Base-by-base conservation (phyloP, 2,888 invertebrate genomes). In the Epiblema foenella region DNA sequence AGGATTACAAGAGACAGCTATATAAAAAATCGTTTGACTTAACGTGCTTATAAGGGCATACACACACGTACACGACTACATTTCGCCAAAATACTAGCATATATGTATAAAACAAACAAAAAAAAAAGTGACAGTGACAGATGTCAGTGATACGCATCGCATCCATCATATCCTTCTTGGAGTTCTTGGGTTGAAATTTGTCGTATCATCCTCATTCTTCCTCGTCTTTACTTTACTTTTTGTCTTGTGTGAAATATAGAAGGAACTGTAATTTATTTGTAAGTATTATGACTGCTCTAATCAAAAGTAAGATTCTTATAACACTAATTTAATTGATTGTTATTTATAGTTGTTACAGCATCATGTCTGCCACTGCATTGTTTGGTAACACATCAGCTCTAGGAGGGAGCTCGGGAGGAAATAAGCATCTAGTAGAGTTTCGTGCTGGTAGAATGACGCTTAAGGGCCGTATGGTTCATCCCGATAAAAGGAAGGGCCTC, bases 401-500 rank as follows among this genome's bases (percentile, higher is more conserved):
- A 71, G 96, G 96, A 49, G 97, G 97, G 69, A 95, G 96, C 73
- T 96, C 98, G 37, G 96, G 96, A 62, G 97, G 97, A 69, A 98
- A 96, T 78, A 97, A 98, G 86, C 97, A 99, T 93, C 92, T 99
- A 75, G 97, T 99, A 1, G 99, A 99, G 93, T 98, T 98, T 86
- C 96, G 98, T 79, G 99, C 99, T 76, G 99, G 99, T 37, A 98
- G 98, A 94, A 99, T 99, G 99, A 97, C 96, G 74, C 94, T 98
- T 90, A 97, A 97, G 88, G 98, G 98, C 57, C 97, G 97, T 82
- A 98, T 98, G 97, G 98, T 98, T 4, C 96, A 97, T 87, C 98
- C 99, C 2, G 99, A 99, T 86, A 97, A 97, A 78, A 96, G 99
- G 81, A 99, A 99, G 93, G 99, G 99, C 7, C 93, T 97, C 37